Conservation (phyloP, 2,888 invertebrate species). For the Selenia dentaria region DNA sequence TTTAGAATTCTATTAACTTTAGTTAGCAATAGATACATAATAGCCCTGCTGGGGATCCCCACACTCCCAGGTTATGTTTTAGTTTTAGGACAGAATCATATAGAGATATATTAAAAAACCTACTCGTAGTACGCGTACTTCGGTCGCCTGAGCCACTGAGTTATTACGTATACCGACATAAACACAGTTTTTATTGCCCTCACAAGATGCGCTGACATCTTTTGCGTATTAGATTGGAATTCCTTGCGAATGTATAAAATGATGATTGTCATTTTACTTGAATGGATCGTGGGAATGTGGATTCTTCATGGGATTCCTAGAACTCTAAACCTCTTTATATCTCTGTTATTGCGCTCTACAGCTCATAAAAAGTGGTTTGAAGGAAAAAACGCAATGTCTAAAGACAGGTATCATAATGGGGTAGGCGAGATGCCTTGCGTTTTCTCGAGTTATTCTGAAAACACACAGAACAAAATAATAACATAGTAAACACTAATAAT, state of each 20-base stretch:
- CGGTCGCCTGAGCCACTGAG: too few species aligned
- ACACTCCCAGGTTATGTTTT: too few species aligned
- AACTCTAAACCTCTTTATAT: slow-evolving; percentile 18
- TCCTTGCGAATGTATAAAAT: slow-evolving; percentile 25
- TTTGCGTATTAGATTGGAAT: slow-evolving; percentile 25
- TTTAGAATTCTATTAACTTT: too few species aligned
- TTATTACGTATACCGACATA: slow-evolving; percentile 1
- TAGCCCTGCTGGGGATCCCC: too few species aligned
- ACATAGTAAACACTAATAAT: too few species aligned
- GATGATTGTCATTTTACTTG: slow-evolving; percentile 31
- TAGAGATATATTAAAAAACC: too few species aligned
- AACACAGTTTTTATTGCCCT: slow-evolving; percentile 8
- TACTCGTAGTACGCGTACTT: too few species aligned
- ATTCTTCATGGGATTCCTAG: slow-evolving; percentile 29
- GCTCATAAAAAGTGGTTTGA: slow-evolving; percentile 14
- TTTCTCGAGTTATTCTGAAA: too few species aligned
- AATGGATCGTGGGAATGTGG: slow-evolving; percentile 32
- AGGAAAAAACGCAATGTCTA: slow-evolving; percentile 6
- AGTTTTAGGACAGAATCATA: too few species aligned
- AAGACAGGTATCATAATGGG: background rate
- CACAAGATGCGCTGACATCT: slow-evolving; percentile 3
- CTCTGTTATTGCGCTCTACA: slow-evolving; percentile 23
- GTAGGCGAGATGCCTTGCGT: too few species aligned
- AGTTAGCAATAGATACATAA: too few species aligned
- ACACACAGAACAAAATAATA: too few species aligned